Base-by-base conservation (phyloP, 2,888 invertebrate species). In the Steinernema scapterisci region DNA sequence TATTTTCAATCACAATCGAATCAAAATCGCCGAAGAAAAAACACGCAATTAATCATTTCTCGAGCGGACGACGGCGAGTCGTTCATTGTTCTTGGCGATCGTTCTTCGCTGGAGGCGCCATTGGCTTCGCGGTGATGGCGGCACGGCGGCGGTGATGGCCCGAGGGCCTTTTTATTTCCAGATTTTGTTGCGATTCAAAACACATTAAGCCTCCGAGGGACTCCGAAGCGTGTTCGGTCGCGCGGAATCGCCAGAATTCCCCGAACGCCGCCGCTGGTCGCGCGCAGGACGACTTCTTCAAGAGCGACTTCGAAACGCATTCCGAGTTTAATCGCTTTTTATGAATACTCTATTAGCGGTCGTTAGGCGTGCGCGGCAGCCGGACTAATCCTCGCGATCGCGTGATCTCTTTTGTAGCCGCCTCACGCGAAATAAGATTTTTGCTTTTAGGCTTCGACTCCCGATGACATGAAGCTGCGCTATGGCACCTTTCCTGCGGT, bases 11-110 rank as follows among this genome's bases (percentile, higher is more conserved):
- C 63, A 63, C 31, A 25, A 16, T 63, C 63, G 63, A 63, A 63
- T 63, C 63, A 63, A 63, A 63, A 63, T 63, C 63, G 27, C 16
- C 31, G 31, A 2, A 19, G 21, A 63, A 63, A 38, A 63, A 63
- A 63, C 63, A 31, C 31, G 63, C 63, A 19, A 63, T 63, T 63
- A 25, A 63, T 63, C 63, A 63, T 63, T 63, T 54, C 54, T 54
- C 21, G 23, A 21, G 25, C 54, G 63, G 9, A 63, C 63, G 63
- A 21, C 63, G 31, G 11, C 13, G 63, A 25, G 63, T 16, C 25
- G 16, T n/a, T 31, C 63, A 31, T 21, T 63, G 63, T 63, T 63
- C 63, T 38, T 19, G 54, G 25, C 23, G 54, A 54, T 54, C 54
- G 11, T 25, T 11, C 31, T 31, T 27, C 16, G 31, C 54, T 19